phyloP scores from a whole-genome alignment of 1,140 invertebrate species.

The Drosophila pseudoananassae region DNA sequence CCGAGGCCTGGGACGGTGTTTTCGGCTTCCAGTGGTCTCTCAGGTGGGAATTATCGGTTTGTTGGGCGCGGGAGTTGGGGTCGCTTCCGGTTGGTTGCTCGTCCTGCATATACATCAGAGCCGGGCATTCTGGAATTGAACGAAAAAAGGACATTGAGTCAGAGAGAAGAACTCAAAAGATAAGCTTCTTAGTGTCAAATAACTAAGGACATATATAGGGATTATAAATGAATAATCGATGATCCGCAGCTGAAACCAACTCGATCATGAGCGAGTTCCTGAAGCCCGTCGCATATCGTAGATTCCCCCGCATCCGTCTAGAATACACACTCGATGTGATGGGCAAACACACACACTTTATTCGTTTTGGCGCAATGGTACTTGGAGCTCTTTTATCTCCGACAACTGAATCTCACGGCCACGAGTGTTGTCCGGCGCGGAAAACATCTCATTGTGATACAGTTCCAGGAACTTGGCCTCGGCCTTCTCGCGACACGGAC shows the following conservation, averaged over 20 bases:
- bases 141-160: not conserved
- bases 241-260: too few species aligned
- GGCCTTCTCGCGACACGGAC: constrained; percentile 76
- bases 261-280: too few species aligned
- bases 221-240: too few species aligned
- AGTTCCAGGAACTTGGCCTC: constrained; percentile 74
- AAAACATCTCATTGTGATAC: constrained; percentile 67
- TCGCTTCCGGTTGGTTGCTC: constrained; percentile 45
- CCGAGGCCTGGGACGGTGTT: not conserved
- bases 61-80: constrained; percentile 34
- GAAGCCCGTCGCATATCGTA: not conserved
- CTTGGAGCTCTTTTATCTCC: constrained; percentile 53
- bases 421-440: constrained; percentile 15
- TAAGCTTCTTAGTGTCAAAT: not conserved
- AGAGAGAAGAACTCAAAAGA: constrained; percentile 2
- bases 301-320: constrained; percentile 5
- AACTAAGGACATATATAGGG: not conserved
- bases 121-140: constrained; percentile 48
- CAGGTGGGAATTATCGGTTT: constrained; percentile 58
- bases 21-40: constrained; percentile 16
- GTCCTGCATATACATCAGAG: constrained; percentile 65
- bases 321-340: constrained; percentile 24
- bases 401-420: constrained; percentile 48
- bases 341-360: constrained; percentile 38
- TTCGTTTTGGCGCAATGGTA: constrained; percentile 3